These are phyloP conservation scores for Cydia pomonella DNA, from an alignment of 1,140 invertebrate species.

Conservation along the genomic window DNA sequence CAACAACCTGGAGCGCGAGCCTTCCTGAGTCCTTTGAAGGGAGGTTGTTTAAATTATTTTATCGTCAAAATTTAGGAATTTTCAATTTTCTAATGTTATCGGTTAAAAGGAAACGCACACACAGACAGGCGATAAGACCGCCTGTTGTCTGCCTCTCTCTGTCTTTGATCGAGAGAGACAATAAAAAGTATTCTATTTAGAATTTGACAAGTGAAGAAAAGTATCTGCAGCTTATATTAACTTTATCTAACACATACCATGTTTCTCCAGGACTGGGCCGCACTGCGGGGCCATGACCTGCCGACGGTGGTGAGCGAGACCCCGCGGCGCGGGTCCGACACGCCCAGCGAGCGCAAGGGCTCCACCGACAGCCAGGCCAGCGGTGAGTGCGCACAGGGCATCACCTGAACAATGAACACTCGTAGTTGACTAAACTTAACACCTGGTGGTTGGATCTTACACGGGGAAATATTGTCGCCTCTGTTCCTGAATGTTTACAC, in stretches of 20 bases:
- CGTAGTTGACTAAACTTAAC: neutral
- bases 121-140: no score
- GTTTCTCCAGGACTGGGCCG: slow-evolving; percentile 80
- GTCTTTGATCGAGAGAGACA: no score
- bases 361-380: slow-evolving; percentile 42
- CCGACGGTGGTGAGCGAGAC: slow-evolving; percentile 45
- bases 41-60: no score
- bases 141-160: no score
- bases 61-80: no score
- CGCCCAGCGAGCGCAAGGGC: slow-evolving; percentile 3
- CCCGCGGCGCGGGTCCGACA: slow-evolving; percentile 71
- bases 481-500: neutral
- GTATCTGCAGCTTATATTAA: no score
- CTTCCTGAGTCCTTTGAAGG: no score
- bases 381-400: slow-evolving; percentile 50
- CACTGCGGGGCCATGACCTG: slow-evolving; percentile 41
- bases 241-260: neutral
- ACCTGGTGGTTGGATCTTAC: neutral
- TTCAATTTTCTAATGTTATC: no score
- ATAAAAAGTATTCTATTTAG: no score
- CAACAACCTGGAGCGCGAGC: slow-evolving; percentile 83
- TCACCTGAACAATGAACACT: neutral
- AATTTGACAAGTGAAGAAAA: no score
- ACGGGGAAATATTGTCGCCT: neutral
- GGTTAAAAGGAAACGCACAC: no score